phyloP scores from a whole-genome alignment of 2,888 invertebrate species.

The Macropis europaea region DNA sequence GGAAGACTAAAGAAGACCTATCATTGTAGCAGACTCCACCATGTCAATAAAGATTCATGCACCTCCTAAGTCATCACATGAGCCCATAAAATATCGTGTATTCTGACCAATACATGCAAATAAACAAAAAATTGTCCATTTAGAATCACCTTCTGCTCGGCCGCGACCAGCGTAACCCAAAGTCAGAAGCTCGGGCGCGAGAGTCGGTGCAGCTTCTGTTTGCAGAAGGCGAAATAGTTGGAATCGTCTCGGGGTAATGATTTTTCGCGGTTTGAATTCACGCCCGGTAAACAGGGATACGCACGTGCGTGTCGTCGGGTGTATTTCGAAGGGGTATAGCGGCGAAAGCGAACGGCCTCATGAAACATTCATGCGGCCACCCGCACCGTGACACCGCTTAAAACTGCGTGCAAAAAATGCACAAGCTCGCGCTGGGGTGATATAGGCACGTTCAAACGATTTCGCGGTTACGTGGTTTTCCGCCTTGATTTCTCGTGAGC shows the following conservation, averaged over 20 bases:
- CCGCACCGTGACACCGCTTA: constrained; percentile 61
- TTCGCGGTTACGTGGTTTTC: constrained; percentile 55
- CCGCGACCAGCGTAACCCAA: no score
- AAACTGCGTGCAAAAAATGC: constrained; percentile 48
- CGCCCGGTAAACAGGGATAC: constrained; percentile 31
- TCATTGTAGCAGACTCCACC: no score
- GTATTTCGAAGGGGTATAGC: constrained; percentile 17
- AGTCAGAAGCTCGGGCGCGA: no score
- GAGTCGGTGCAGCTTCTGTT: no score
- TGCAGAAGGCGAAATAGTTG: no score
- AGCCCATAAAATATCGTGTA: no score
- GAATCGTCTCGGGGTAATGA: constrained; percentile 37
- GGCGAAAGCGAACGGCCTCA: constrained; percentile 56
- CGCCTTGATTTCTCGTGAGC: constrained; percentile 42
- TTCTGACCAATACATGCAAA: no score
- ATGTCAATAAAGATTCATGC: no score
- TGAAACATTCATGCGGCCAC: constrained; percentile 68
- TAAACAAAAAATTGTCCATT: no score
- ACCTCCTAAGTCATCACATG: no score
- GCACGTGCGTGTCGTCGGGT: constrained; percentile 24
- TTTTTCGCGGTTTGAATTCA: constrained; percentile 45
- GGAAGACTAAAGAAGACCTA: no score
- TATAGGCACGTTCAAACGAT: constrained; percentile 49
- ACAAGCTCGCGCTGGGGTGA: constrained; percentile 40
- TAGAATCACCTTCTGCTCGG: no score